Evolutionary conservation across 2,797 vertebrate species (phyloP), one percentile per base, ranked within the genome.

Genomic region (Saguinus oedipus): DNA sequence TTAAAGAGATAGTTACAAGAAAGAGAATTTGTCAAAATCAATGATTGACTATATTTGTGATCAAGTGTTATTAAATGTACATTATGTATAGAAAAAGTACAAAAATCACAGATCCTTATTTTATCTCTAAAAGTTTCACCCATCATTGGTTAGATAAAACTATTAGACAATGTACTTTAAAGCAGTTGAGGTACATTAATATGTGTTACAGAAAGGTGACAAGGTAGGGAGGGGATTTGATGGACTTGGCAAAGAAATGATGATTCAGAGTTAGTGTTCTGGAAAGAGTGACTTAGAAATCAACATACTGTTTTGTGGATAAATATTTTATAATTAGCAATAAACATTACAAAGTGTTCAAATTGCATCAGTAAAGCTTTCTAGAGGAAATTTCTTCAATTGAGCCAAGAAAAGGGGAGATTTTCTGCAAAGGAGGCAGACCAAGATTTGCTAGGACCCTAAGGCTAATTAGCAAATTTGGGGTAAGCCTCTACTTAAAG

Each of bases 321-420:
- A 90, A 64, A 83, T 84, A 46, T 74, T 79, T 95, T 95, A 79
- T 48, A 44, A 55, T 82, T 90, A 86, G 68, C 53, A 17, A 93
- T 87, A 81, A 74, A 87, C 42, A 46, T 74, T 81, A 70, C 26
- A 79, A 80, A 50, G 12, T 0, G 26, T 86, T 78, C 61, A 88
- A n/a, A 19, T 5, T 61, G 2, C 2, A 84, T 92, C 50, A 36
- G 4, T 80, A 55, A 95, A 76, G 84, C 8, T n/a, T 75, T 80
- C 20, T 12, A 8, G 15, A 83, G n/a, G 46, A n/a, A 68, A 87
- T 74, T 87, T 95, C 10, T n/a, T 46, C 82, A 59, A 4, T 0
- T 84, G 20, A 94, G 15, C n/a, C 83, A 75, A 39, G 30, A 44
- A 44, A 83, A 53, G 36, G 50, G 26, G 10, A 2, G 24, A 17